A percentile compares a stretch with the other conserved stretches of the same genome.
Conservation (phyloP, 2,113 vertebrate genomes). For the Corythaixoides concolor region DNA sequence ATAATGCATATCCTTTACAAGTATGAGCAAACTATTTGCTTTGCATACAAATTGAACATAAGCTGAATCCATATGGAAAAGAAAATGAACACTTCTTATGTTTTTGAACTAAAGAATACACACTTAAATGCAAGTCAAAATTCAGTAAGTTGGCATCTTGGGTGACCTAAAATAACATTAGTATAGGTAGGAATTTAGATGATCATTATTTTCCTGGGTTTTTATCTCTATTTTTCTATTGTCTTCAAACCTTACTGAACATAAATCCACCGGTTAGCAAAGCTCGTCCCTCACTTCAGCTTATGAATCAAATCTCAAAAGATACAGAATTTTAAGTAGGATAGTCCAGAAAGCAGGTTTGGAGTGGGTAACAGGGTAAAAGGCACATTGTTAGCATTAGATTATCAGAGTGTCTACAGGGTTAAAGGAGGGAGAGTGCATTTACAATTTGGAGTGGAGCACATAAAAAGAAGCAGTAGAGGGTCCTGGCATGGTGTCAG, state of each 20-base stretch:
- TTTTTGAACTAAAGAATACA: conserved; percentile 35
- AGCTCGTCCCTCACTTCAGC: not conserved
- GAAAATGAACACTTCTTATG: conserved; percentile 39
- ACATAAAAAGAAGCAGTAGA: not conserved
- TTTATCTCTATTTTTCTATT: not conserved
- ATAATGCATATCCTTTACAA: conserved; percentile 81
- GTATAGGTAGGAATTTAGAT: not conserved
- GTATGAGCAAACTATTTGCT: conserved; percentile 73
- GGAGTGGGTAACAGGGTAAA: accelerated
- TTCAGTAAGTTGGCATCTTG: not conserved
- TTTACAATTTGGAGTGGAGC: not conserved
- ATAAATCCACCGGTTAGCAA: not conserved
- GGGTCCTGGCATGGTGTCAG: not conserved
- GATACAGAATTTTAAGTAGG: not conserved
- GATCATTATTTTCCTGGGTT: not conserved
- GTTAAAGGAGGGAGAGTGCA: not conserved
- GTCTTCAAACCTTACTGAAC: not conserved
- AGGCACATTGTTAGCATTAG: not conserved
- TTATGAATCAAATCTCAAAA: not conserved
- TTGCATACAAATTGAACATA: conserved; percentile 74
- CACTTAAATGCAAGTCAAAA: not conserved
- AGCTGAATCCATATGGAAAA: conserved; percentile 66
- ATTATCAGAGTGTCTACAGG: not conserved
- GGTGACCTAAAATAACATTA: not conserved
- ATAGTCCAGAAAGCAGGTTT: not conserved